Base-by-base conservation (phyloP, 2,888 invertebrate species). In the Rhingia campestris region DNA sequence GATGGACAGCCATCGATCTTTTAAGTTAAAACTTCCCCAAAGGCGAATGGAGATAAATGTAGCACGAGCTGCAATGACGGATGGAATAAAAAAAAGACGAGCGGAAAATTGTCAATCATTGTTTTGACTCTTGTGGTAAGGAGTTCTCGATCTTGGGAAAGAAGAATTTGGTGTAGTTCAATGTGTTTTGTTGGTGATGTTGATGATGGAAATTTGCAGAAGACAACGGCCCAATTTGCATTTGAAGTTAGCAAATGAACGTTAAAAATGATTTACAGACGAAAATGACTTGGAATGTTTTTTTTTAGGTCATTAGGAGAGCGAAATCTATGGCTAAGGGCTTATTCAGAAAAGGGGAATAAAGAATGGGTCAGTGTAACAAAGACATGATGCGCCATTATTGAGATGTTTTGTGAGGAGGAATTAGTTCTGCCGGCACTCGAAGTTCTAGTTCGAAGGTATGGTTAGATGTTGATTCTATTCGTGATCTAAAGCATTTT, bases 21-120 rank as follows among this genome's bases (percentile, higher is more conserved):
- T 41, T 9, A 9, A 10, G n/a, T 49, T 6, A 22, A 63, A 47
- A 22, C 22, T 33, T 41, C 33, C 37, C 4, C 30, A 43, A 30
- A 39, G 4, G 5, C 43, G 14, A 43, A 66, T 63, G 30, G 39
- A 49, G 37, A 49, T 49, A 22, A 43, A 66, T 51, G 64, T 37
- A 63, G 33, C 14, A n/a, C 63, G 45, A 35, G 43, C 22, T 22
- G 22, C 22, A 12, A 6, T 32, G 30, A 32, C 53, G 51, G 32
- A 33, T 4, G 4, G 4, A 47, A 14, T 6, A 33, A 9, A 45
- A 9, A 33, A 45, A 6, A 12, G 3, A 35, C 54, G 30, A 43
- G 37, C n/a, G 47, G 30, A 58, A 69, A 69, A 69, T 58, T 69
- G 69, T 69, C 69, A 69, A 69, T 69, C 69, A 69, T 32, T 69